Percentiles rank a stretch among this genome's conserved stretches.
phyloP scores from a whole-genome alignment of 2,113 vertebrate species.

The Uria lomvia region DNA sequence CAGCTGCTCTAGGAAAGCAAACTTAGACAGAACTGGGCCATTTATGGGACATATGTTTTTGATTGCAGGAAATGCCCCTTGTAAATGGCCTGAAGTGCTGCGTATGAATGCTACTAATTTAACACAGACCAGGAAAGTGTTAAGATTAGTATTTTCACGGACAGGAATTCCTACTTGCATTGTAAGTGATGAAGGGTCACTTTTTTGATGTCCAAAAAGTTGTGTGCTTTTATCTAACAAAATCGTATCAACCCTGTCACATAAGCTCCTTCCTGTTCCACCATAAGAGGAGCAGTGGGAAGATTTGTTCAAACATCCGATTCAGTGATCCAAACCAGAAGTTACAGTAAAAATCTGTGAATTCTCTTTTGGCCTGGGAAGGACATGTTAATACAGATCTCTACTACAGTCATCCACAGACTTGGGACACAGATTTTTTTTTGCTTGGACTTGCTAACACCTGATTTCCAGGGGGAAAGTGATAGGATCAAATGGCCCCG shows the following conservation, averaged over 20 bases:
- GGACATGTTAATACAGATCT: constrained; percentile 30
- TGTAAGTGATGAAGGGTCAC: constrained; percentile 30
- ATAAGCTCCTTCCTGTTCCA: neutral
- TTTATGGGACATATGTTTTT: constrained; percentile 42
- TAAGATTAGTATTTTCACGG: constrained; percentile 35
- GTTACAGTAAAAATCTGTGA: neutral
- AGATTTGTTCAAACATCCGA: neutral
- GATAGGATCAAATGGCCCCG: constrained; percentile 53
- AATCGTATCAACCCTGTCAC: neutral
- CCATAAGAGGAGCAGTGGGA: neutral
- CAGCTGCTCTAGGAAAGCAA: constrained; percentile 53
- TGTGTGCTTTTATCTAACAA: constrained; percentile 14
- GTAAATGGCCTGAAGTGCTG: constrained; percentile 52
- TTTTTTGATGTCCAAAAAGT: constrained; percentile 37
- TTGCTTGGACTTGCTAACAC: constrained; percentile 46
- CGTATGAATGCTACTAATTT: constrained; percentile 41
- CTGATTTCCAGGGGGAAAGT: constrained; percentile 32
- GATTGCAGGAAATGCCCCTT: constrained; percentile 52
- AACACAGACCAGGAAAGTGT: constrained; percentile 43
- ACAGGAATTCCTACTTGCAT: constrained; percentile 8
- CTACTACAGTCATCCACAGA: constrained; percentile 5
- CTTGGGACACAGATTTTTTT: constrained; percentile 29
- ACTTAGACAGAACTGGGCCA: constrained; percentile 18
- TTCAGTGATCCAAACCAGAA: constrained; percentile 35
- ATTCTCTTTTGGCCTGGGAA: constrained; percentile 13